Evolutionary conservation across 2,113 vertebrate genomes (phyloP).

Genomic region (Varanus komodoensis): DNA sequence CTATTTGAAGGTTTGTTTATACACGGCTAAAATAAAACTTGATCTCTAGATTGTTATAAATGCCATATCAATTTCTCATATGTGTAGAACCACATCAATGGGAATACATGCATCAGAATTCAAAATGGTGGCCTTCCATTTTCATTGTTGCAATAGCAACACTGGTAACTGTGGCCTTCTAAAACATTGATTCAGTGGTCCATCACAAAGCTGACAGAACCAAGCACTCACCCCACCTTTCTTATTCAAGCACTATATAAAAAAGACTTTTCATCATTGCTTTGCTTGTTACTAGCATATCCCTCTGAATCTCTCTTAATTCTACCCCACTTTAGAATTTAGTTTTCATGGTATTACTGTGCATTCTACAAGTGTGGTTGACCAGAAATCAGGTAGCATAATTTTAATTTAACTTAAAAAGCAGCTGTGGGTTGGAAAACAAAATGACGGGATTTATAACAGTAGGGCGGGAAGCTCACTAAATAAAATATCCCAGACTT

Average conservation of each 20-base stretch:
- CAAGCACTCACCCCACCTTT: no score
- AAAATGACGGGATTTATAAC: conserved; percentile 24
- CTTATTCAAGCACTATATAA: not conserved
- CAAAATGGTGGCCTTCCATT: not conserved
- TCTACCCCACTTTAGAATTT: not conserved
- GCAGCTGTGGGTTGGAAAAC: conserved; percentile 31
- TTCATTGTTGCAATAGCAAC: no score
- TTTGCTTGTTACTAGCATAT: not conserved
- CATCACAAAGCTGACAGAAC: not conserved
- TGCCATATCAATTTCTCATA: no score
- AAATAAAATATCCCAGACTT: conserved; percentile 29
- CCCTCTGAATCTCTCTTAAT: not conserved
- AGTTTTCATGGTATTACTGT: not conserved
- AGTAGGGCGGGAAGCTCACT: conserved; percentile 18
- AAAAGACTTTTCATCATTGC: not conserved
- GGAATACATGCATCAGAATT: not conserved
- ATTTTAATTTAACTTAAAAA: conserved; percentile 46
- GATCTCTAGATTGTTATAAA: not conserved
- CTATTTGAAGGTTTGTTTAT: not conserved
- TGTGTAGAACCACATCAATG: no score
- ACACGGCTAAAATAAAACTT: not conserved
- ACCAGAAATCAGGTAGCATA: conserved; percentile 43
- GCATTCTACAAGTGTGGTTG: conserved; percentile 33
- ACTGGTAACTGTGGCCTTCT: not conserved
- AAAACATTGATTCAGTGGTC: not conserved